Conservation (phyloP, 2,888 invertebrate species). For the Dendrolimus pini region DNA sequence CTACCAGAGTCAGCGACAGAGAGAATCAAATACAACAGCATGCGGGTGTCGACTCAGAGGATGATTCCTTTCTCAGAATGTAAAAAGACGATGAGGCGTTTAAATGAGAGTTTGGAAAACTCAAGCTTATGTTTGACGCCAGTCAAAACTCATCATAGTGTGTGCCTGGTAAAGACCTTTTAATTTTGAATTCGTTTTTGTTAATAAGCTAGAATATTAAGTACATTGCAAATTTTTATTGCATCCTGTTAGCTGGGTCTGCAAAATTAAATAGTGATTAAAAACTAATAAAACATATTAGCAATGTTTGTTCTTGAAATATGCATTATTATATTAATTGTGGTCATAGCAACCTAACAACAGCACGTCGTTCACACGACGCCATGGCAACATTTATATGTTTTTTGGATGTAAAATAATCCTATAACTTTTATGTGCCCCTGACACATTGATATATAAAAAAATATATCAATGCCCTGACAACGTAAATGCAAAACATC, state of each 20-base stretch:
- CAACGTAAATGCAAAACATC: too few species aligned
- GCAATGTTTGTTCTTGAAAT: too few species aligned
- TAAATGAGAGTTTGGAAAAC: slow-evolving; percentile 27
- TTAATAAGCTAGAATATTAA: too few species aligned
- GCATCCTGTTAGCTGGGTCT: slow-evolving; percentile 4
- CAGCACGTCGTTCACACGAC: too few species aligned
- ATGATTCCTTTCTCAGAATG: slow-evolving; percentile 38
- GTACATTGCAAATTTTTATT: neutral
- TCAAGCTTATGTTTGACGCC: slow-evolving; percentile 47
- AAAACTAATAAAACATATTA: too few species aligned
- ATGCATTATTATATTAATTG: too few species aligned
- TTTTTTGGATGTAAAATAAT: too few species aligned
- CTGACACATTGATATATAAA: too few species aligned
- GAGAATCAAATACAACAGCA: slow-evolving; percentile 37
- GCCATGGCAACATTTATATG: too few species aligned
- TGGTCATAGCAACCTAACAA: too few species aligned
- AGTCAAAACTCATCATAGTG: slow-evolving; percentile 38
- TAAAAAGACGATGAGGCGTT: slow-evolving; percentile 16
- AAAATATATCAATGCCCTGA: too few species aligned
- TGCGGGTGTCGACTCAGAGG: slow-evolving; percentile 53
- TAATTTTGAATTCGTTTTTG: neutral
- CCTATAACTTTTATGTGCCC: too few species aligned
- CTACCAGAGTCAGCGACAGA: slow-evolving; percentile 44
- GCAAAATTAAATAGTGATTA: slow-evolving; percentile 2
- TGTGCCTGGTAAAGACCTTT: slow-evolving; percentile 41